Percentiles rank a stretch among this genome's conserved stretches.
Evolutionary conservation across 2,888 invertebrate species (phyloP).

Genomic region (Cosmia pyralina): DNA sequence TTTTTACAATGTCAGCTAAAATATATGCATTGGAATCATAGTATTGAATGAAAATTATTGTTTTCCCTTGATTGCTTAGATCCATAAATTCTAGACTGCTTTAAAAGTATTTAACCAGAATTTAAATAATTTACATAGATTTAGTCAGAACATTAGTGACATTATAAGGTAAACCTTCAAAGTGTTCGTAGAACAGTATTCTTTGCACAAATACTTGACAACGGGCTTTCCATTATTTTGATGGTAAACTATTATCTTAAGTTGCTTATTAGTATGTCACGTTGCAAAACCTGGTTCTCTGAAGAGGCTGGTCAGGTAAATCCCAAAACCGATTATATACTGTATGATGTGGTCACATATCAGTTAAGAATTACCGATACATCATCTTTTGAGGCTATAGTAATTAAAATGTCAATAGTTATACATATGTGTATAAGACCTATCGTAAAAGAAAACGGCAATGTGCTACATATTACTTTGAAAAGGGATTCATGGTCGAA

Average conservation of each 20-base stretch:
- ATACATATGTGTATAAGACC: not conserved
- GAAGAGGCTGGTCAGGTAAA: slow-evolving; percentile 36
- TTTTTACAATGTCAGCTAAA: not conserved
- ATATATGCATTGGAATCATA: not conserved
- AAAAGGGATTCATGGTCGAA: not conserved
- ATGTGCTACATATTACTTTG: not conserved
- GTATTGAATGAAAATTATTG: not conserved
- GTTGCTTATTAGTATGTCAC: slow-evolving; percentile 38
- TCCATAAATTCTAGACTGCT: slow-evolving; percentile 1
- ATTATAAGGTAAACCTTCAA: slow-evolving; percentile 14
- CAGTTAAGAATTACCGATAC: not conserved
- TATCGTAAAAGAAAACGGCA: not conserved
- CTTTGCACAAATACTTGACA: slow-evolving; percentile 24
- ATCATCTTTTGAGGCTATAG: not conserved
- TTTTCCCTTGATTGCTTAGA: not conserved
- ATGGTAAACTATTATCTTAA: slow-evolving; percentile 28
- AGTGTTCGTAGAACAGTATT: slow-evolving; percentile 30
- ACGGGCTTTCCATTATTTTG: slow-evolving; percentile 51
- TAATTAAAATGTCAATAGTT: too few relatives aligned
- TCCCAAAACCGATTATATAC: slow-evolving; percentile 14
- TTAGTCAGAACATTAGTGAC: slow-evolving; percentile 10
- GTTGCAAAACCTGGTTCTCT: slow-evolving; percentile 29
- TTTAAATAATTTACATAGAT: slow-evolving; percentile 2
- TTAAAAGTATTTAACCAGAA: slow-evolving; percentile 1
- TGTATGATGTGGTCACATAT: not conserved